Conservation (phyloP, 1,140 invertebrate genomes). For the Lasioglossum baleicum region DNA sequence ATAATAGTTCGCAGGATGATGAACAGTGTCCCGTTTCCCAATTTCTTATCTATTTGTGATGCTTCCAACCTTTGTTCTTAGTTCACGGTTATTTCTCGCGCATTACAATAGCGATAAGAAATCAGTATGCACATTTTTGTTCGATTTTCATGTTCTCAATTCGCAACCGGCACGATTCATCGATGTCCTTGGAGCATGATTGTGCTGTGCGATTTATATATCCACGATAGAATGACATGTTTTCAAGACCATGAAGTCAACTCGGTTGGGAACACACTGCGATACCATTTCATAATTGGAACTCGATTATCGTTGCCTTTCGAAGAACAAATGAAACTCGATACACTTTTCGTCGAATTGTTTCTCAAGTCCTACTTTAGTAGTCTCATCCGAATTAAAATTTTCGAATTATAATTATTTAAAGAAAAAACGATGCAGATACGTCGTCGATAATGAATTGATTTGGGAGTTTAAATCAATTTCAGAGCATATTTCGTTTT, state of each 20-base stretch:
- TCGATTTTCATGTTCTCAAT: slow-evolving; percentile 32
- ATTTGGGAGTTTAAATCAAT: background rate
- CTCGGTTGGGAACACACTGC: background rate
- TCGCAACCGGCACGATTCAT: slow-evolving; percentile 34
- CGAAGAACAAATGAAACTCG: background rate
- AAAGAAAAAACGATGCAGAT: background rate
- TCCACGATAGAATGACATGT: background rate
- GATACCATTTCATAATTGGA: background rate
- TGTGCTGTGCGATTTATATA: background rate
- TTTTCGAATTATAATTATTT: background rate
- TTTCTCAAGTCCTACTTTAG: background rate
- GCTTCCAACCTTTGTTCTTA: background rate
- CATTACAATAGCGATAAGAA: background rate
- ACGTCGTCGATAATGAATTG: slow-evolving; percentile 13
- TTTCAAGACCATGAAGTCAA: background rate
- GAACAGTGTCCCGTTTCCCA: no score
- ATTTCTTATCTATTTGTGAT: background rate
- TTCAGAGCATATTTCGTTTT: background rate
- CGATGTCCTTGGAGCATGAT: slow-evolving; percentile 25
- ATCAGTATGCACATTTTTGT: slow-evolving; percentile 7
- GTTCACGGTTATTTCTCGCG: background rate
- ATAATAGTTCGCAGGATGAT: background rate
- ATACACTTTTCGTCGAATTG: no score
- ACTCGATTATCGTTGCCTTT: background rate
- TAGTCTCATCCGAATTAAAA: background rate